These are phyloP conservation scores for Bothrops jararaca DNA, from an alignment of 2,113 vertebrate genomes.

Conservation along the genomic window DNA sequence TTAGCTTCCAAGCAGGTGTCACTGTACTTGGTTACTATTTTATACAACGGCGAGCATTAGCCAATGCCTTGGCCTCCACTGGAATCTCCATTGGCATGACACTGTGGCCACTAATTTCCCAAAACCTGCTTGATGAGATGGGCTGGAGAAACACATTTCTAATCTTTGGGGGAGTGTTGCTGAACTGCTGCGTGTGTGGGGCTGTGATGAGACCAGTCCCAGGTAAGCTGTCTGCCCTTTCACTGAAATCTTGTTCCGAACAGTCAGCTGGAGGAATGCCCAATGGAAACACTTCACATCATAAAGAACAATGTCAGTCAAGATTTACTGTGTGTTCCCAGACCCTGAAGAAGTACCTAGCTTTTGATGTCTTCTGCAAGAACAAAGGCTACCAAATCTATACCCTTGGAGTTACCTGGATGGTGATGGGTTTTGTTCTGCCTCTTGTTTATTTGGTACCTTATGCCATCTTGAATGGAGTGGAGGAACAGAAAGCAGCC, in stretches of 20 bases:
- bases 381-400: conserved; percentile 79
- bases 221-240: conserved; percentile 1
- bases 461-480: conserved; percentile 73
- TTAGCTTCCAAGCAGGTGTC: conserved; percentile 88
- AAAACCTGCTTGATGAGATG: conserved; percentile 77
- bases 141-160: conserved; percentile 93
- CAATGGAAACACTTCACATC: conserved; percentile 29
- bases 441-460: conserved; percentile 88
- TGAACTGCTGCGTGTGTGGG: conserved; percentile 89
- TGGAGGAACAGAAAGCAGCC: conserved; percentile 78
- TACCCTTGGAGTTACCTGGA: conserved; percentile 79
- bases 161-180: conserved; percentile 81
- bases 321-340: conserved; percentile 40
- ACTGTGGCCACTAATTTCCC: conserved; percentile 80
- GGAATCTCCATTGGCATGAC: conserved; percentile 86
- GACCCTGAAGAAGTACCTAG: conserved; percentile 76
- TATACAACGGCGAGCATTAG: conserved; percentile 74
- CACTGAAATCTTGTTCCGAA: background rate
- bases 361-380: conserved; percentile 83
- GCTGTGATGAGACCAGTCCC: conserved; percentile 86
- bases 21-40: conserved; percentile 89
- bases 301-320: background rate
- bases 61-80: conserved; percentile 84
- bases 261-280: conserved; percentile 36
- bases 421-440: conserved; percentile 84